A percentile compares a stretch with the other conserved stretches of the same genome.
These are phyloP conservation scores for Andrena hattorfiana DNA, from an alignment of 2,888 invertebrate genomes.

Conservation along the genomic window DNA sequence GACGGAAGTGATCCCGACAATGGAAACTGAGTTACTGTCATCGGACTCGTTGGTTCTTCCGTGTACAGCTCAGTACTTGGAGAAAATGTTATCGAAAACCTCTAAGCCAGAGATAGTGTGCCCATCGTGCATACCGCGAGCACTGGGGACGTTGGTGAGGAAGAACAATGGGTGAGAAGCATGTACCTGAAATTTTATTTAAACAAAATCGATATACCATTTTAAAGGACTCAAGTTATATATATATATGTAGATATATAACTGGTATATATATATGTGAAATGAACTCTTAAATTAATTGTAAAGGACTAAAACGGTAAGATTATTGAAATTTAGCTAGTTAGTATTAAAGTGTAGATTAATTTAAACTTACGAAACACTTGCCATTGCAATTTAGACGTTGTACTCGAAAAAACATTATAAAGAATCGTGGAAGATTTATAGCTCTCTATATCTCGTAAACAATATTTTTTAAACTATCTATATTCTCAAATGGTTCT, in stretches of 20 bases:
- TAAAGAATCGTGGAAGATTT: background rate
- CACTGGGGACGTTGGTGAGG: conserved; percentile 74
- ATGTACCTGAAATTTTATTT: conserved; percentile 64
- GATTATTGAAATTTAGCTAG: conserved; percentile 7
- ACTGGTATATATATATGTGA: background rate
- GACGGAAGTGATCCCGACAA: conserved; percentile 79
- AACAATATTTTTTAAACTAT: conserved; percentile 47
- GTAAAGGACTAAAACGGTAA: background rate
- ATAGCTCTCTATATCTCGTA: conserved; percentile 47
- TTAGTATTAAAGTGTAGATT: background rate
- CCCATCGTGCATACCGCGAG: conserved; percentile 80
- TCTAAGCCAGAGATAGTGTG: conserved; percentile 81
- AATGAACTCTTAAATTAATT: conserved; percentile 33
- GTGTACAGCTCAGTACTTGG: conserved; percentile 81
- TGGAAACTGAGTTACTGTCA: conserved; percentile 82
- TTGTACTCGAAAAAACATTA: conserved; percentile 16
- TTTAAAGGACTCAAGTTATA: conserved; percentile 26
- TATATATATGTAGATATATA: too few species aligned
- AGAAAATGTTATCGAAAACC: conserved; percentile 74
- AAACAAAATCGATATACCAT: conserved; percentile 22
- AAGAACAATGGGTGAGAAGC: conserved; percentile 60
- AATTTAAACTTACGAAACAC: conserved; percentile 28
- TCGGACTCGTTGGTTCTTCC: conserved; percentile 79
- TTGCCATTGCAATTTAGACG: conserved; percentile 26
- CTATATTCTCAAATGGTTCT: conserved; percentile 20